Base-by-base conservation (phyloP, 2,797 vertebrate genomes). In the Coreius guichenoti region DNA sequence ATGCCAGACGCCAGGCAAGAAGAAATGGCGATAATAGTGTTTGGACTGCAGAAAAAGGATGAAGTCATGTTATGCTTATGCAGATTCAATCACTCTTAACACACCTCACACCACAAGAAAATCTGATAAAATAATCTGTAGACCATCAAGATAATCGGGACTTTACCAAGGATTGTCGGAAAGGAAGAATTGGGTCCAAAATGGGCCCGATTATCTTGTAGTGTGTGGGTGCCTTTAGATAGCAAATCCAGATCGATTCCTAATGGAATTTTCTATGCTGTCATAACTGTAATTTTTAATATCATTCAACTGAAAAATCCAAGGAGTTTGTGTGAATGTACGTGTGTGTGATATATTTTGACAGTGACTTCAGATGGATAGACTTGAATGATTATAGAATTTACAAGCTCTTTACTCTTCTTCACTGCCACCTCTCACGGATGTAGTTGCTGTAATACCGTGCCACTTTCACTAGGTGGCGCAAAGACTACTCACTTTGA, bases 231-330 rank as follows among this genome's bases (percentile, higher is more conserved):
- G 45, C 45, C 45, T 47, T 47, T 47, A 82, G 43, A 84, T 56
- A 65, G 75, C 69, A 65, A 86, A 87, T 86, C 31, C 77, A 81
- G 51, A 83, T 80, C 56, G 61, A 86, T 84, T 86, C 87, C 82
- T 67, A 76, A 33, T 80, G 86, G 73, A 89, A 86, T 78, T 65
- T 54, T 58, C 54, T 81, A 73, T 45, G 77, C 49, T 72, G 67
- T 81, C 51, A 70, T 85, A 73, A 45, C 39, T 82, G 73, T 69
- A 67, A 86, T 76, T 79, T 82, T 81, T 86, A 26, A 29, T 73
- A 83, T 83, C 49, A 43, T 56, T 84, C 36, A 75, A 67, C 83
- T 75, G 51, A 80, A 75, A 87, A 88, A 69, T 78, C 72, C 86
- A 86, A 86, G 84, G 43, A 49, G 63, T 69, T 45, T 70, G 72